Evolutionary conservation across 1,140 invertebrate genomes (phyloP).

Genomic region (Dryas iulia): DNA sequence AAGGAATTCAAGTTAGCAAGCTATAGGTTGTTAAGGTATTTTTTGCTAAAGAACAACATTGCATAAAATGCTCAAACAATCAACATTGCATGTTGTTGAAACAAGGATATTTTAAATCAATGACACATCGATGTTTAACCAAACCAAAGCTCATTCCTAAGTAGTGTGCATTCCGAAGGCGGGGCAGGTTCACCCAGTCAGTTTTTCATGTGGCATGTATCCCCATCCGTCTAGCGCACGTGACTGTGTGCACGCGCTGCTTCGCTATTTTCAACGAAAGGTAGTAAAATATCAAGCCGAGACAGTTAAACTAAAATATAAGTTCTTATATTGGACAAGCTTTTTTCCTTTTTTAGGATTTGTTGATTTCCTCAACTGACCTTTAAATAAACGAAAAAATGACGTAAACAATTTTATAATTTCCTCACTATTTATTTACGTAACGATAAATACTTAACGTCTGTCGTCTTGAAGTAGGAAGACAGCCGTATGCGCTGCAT

Average conservation of each 20-base stretch:
- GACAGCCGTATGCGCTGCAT: constrained; percentile 8
- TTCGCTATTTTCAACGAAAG: not conserved
- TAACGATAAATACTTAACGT: constrained; percentile 9
- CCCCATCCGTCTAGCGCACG: constrained; percentile 43
- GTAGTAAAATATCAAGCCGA: not conserved
- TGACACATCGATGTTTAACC: constrained; percentile 28
- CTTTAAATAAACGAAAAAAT: not conserved
- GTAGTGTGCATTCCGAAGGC: constrained; percentile 38
- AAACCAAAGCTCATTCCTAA: constrained; percentile 35
- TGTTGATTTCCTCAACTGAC: too few relatives aligned
- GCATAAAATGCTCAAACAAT: not conserved
- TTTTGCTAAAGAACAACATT: not conserved
- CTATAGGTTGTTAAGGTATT: too few relatives aligned
- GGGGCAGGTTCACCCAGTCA: constrained; percentile 37
- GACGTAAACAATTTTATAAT: constrained; percentile 9
- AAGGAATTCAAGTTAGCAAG: not conserved
- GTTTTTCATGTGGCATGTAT: constrained; percentile 41
- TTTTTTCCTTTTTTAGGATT: not conserved
- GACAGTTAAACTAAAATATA: not conserved
- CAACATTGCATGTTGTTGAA: not conserved
- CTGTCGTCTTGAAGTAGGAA: constrained; percentile 8
- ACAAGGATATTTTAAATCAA: not conserved
- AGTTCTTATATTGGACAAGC: not conserved
- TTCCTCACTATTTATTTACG: constrained; percentile 14
- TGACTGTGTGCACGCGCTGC: constrained; percentile 49